Evolutionary conservation across 2,797 vertebrate genomes (phyloP).

Genomic region (Peromyscus aztecus): DNA sequence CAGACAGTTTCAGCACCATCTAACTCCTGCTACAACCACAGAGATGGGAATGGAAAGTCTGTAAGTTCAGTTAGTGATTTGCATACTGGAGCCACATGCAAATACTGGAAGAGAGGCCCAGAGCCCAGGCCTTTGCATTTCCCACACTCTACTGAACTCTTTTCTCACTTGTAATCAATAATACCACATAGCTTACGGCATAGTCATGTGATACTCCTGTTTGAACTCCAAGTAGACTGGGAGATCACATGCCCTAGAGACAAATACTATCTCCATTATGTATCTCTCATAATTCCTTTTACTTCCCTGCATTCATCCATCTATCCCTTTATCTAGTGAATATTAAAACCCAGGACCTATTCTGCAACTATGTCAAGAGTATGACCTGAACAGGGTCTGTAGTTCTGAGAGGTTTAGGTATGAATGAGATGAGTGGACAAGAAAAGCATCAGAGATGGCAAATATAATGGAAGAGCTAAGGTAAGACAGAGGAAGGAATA

Average conservation of each 20-base stretch:
- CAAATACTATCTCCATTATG: neutral
- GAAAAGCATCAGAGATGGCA: neutral
- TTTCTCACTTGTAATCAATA: conserved; percentile 58
- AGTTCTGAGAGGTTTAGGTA: neutral
- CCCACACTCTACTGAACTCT: conserved; percentile 67
- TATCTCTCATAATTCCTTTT: neutral
- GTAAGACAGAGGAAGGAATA: neutral
- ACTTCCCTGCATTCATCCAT: neutral
- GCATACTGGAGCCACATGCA: conserved; percentile 67
- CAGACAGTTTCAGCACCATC: conserved; percentile 12
- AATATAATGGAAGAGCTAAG: neutral
- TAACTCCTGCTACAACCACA: conserved; percentile 57
- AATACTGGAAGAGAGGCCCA: conserved; percentile 67
- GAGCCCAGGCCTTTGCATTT: conserved; percentile 53
- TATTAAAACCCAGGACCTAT: neutral
- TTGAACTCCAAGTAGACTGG: neutral
- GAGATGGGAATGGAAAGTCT: conserved; percentile 77
- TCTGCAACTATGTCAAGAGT: neutral
- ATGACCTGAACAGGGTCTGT: neutral
- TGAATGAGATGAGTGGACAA: neutral
- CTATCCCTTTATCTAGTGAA: neutral
- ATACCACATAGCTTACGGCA: conserved; percentile 43
- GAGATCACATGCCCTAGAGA: neutral
- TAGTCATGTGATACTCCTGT: conserved; percentile 31
- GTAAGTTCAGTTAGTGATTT: conserved; percentile 76